phyloP scores from a whole-genome alignment of 1,140 invertebrate genomes.

The Orussus abietinus region DNA sequence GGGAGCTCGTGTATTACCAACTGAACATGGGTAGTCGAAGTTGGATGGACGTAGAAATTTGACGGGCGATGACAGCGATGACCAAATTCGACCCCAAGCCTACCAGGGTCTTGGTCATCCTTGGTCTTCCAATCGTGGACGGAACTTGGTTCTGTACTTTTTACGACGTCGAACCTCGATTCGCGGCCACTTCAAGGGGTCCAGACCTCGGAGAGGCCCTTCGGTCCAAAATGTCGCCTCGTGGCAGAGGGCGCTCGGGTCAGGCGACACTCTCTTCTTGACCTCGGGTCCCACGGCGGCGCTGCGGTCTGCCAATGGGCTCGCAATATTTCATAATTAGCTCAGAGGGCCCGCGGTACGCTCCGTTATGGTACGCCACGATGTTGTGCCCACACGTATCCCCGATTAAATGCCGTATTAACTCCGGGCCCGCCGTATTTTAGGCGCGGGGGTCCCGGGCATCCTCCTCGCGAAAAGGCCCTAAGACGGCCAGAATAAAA shows the following conservation, averaged over 20 bases:
- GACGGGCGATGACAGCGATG: too few relatives aligned
- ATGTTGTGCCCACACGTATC: conserved; percentile 43
- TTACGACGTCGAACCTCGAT: too few relatives aligned
- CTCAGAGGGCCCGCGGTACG: conserved; percentile 28
- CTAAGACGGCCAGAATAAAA: conserved; percentile 30
- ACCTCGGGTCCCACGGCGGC: too few relatives aligned
- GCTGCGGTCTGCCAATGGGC: conserved; percentile 35
- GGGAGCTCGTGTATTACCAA: background rate
- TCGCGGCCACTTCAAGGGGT: background rate
- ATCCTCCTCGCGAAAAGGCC: conserved; percentile 27
- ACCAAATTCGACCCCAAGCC: too few relatives aligned
- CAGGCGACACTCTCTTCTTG: background rate
- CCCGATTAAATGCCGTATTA: conserved; percentile 45
- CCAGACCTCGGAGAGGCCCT: background rate
- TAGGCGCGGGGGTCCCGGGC: conserved; percentile 22
- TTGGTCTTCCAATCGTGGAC: too few relatives aligned
- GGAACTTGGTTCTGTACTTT: too few relatives aligned
- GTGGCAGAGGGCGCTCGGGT: conserved; percentile 1
- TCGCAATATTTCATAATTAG: conserved; percentile 45
- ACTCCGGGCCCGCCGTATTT: conserved; percentile 37
- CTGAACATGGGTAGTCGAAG: background rate
- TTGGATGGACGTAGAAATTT: too few relatives aligned
- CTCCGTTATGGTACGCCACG: conserved; percentile 27
- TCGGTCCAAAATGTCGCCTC: background rate
- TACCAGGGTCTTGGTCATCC: too few relatives aligned